Conservation (phyloP, 2,113 vertebrate genomes). For the Lepisosteus oculatus region DNA sequence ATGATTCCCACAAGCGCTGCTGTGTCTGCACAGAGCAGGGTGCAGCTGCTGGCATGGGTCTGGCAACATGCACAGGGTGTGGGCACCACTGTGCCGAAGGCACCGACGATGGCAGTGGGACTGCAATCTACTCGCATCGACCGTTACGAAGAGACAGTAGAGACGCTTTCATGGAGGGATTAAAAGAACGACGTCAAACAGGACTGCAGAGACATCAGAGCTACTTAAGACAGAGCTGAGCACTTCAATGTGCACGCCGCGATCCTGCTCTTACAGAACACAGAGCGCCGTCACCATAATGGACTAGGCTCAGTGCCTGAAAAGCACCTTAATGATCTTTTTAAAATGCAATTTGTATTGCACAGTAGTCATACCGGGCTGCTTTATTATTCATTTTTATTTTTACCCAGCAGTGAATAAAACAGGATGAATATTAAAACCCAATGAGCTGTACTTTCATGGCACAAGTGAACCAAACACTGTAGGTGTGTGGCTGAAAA, state of each 20-base stretch:
- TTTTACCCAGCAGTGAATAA: constrained; percentile 25
- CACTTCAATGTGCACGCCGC: not conserved
- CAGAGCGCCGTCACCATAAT: not conserved
- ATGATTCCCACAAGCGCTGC: too few relatives aligned
- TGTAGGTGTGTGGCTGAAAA: too few relatives aligned
- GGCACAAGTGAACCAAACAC: not conserved
- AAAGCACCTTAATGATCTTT: constrained; percentile 8
- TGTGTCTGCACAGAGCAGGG: too few relatives aligned
- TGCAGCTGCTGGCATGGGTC: too few relatives aligned
- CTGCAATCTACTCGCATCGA: too few relatives aligned
- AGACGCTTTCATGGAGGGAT: not conserved
- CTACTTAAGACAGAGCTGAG: not conserved
- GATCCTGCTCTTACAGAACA: not conserved
- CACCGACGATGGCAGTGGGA: too few relatives aligned
- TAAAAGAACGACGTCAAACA: not conserved
- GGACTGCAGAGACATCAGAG: not conserved
- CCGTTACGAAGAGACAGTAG: too few relatives aligned
- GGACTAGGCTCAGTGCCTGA: constrained; percentile 6
- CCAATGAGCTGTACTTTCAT: constrained; percentile 20
- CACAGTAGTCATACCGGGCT: not conserved
- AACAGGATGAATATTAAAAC: constrained; percentile 1
- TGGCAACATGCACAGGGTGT: too few relatives aligned
- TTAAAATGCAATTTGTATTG: not conserved
- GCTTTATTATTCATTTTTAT: constrained; percentile 27
- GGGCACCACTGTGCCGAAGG: too few relatives aligned